Conservation (phyloP, 2,888 invertebrate genomes). For the Parnassius smintheus region DNA sequence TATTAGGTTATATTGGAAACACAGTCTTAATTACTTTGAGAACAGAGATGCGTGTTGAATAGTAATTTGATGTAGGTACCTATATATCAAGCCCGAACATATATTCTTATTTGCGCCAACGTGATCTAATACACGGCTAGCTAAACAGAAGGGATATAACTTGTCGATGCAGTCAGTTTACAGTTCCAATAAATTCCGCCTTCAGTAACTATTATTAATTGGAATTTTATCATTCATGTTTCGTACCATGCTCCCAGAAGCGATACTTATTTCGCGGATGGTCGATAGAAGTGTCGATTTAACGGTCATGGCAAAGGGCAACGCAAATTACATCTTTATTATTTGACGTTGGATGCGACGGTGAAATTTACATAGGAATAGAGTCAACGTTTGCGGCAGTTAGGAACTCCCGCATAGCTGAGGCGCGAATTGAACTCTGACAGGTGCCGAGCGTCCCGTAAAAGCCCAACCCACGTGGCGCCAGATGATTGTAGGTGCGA, state of each 20-base stretch:
- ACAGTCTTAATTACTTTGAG: constrained; percentile 36
- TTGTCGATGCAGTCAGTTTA: constrained; percentile 34
- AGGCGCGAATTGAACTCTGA: constrained; percentile 40
- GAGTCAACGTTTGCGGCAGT: constrained; percentile 59
- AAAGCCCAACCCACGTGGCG: constrained; percentile 30
- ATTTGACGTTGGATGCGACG: constrained; percentile 62
- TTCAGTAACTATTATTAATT: constrained; percentile 55
- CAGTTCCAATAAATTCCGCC: constrained; percentile 50
- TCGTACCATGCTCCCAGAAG: background rate
- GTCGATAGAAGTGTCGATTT: constrained; percentile 42
- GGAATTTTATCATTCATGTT: constrained; percentile 52
- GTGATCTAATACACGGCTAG: constrained; percentile 54
- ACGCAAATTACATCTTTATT: constrained; percentile 73
- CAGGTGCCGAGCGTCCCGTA: constrained; percentile 30
- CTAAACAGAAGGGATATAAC: constrained; percentile 40
- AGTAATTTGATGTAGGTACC: constrained; percentile 52
- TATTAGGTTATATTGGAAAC: constrained; percentile 29
- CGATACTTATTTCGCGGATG: constrained; percentile 45
- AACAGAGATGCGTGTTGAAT: constrained; percentile 53
- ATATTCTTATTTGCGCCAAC: constrained; percentile 42
- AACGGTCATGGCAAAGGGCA: constrained; percentile 58
- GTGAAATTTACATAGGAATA: constrained; percentile 76
- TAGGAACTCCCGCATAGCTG: constrained; percentile 49
- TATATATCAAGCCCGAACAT: constrained; percentile 49
- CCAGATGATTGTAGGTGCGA: constrained; percentile 62